Evolutionary conservation across 2,113 vertebrate genomes (phyloP), one percentile per base, ranked within the genome.

Genomic region (Plectropomus leopardus): DNA sequence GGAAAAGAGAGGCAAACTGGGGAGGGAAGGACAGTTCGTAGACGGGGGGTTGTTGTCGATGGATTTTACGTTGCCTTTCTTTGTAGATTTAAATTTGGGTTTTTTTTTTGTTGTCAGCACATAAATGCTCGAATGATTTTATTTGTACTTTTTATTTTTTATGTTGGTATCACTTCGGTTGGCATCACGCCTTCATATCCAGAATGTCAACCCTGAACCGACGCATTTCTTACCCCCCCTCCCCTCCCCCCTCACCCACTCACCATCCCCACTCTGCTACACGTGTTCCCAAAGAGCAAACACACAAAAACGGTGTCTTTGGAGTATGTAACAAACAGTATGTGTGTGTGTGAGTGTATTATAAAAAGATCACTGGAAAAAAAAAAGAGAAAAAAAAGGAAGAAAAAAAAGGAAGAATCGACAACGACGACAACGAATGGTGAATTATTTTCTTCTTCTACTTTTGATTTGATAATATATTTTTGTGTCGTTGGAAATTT

Each of bases 381-480:
- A 61, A 45, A 61, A 36, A 58, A 59, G 45, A 58, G 69, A 34
- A 19, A 9, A 42, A 42, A 63, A 54, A 45, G 11, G 45, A 47
- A 17, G 26, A 36, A 30, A 26, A 55, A 60, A 32, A 59, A n/a
- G 67, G 30, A 78, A 75, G 26, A 73, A 60, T 75, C 58, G 40
- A 73, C 59, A 40, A 30, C 4, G 55, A 88, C 51, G n/a, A 68
- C 30, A 19, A 83, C 13, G 32, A 87, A 89, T 79, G 86, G 77
- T 91, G 88, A 86, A 86, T 85, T 82, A 83, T 91, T 89, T 89
- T 88, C 76, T 73, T 80, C 61, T 82, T 82, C 53, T 82, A 48
- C 71, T 87, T 88, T 87, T 91, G 79, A 91, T 91, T 90, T 85
- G 82, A 87, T 86, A 77, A 88, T 90, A 91, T 89, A 87, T 90